Percentiles rank a stretch among this genome's conserved stretches.
These are phyloP conservation scores for Heliconius aoede DNA, from an alignment of 2,888 invertebrate genomes.

Conservation along the genomic window DNA sequence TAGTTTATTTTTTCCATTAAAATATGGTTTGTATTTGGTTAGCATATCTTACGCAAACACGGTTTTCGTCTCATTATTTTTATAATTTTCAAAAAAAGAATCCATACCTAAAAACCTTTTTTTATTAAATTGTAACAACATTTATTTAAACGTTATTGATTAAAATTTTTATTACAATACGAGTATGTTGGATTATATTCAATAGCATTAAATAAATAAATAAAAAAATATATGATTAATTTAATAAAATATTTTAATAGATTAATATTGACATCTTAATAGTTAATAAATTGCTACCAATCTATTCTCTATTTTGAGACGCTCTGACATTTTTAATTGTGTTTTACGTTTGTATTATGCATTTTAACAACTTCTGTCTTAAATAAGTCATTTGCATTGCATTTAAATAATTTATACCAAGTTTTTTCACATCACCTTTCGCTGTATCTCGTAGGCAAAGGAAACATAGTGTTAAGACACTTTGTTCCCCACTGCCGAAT, in stretches of 20 bases:
- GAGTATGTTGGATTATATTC: background rate
- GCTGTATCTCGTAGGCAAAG: too few species aligned
- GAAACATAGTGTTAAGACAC: too few species aligned
- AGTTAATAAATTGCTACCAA: background rate
- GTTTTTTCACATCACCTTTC: too few species aligned
- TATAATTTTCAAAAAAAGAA: background rate
- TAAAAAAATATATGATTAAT: background rate
- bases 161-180: too few species aligned
- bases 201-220: too few species aligned
- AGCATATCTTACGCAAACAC: too few species aligned
- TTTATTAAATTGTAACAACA: too few species aligned
- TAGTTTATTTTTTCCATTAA: too few species aligned
- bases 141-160: too few species aligned
- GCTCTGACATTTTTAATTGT: background rate
- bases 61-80: background rate
- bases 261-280: background rate
- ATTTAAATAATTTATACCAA: background rate
- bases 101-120: background rate
- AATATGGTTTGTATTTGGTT: too few species aligned
- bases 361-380: background rate
- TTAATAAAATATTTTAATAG: background rate
- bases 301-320: background rate
- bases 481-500: too few species aligned
- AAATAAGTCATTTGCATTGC: conserved; percentile 7
- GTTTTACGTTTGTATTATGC: background rate